A percentile compares a stretch with the other conserved stretches of the same genome.
Conservation (phyloP, 2,888 invertebrate species). For the Aethes cnicana region DNA sequence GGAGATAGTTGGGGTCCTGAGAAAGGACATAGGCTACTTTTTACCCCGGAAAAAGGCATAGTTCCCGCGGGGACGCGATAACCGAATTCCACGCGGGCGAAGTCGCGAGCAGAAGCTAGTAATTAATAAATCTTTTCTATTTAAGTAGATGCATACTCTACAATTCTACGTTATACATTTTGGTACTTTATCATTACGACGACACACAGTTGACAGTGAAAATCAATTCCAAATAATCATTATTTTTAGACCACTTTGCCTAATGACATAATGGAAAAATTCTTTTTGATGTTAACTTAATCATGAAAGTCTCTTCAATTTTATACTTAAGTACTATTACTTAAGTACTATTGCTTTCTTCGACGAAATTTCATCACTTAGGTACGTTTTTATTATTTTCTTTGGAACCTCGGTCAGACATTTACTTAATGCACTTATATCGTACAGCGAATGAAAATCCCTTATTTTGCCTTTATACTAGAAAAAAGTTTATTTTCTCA, state of each 20-base stretch:
- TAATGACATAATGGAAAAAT: slow-evolving; percentile 4
- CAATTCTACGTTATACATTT: no score
- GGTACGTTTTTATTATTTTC: neutral
- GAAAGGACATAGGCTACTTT: no score
- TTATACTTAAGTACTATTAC: neutral
- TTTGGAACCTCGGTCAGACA: neutral
- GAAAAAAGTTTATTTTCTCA: slow-evolving; percentile 37
- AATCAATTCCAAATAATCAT: slow-evolving; percentile 4
- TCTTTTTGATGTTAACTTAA: slow-evolving; percentile 1
- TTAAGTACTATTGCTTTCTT: neutral
- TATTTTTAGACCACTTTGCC: neutral
- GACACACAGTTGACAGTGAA: slow-evolving; percentile 3
- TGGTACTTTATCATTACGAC: no score
- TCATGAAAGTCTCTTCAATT: neutral
- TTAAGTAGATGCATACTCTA: no score
- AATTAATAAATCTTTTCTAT: no score
- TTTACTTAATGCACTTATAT: slow-evolving; percentile 8
- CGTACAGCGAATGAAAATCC: neutral
- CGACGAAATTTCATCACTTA: neutral
- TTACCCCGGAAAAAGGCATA: no score
- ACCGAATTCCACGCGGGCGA: no score
- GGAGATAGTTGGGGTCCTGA: no score
- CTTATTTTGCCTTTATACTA: slow-evolving; percentile 25
- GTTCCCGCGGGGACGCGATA: no score
- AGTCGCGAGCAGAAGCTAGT: no score